These are phyloP conservation scores for Ladona fulva DNA, from an alignment of 1,140 invertebrate genomes.

Conservation along the genomic window DNA sequence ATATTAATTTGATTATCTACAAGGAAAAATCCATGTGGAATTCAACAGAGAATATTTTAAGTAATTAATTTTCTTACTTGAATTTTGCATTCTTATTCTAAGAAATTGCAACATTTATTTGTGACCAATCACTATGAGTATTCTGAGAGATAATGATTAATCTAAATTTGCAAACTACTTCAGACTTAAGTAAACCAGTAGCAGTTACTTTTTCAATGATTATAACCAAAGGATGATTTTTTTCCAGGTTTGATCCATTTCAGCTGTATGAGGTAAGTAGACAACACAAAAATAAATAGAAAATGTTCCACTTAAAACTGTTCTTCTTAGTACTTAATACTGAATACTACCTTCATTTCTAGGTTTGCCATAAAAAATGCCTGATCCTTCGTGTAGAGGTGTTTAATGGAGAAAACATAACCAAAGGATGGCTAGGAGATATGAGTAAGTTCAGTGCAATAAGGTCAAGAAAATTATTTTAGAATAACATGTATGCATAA, in stretches of 20 bases:
- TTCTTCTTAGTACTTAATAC: background rate
- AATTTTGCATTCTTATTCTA: no score
- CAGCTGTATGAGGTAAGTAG: background rate
- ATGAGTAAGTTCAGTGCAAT: background rate
- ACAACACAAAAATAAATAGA: background rate
- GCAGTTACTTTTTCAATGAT: no score
- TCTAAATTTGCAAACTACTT: no score
- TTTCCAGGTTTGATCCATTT: background rate
- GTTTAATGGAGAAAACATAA: background rate
- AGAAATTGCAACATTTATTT: no score
- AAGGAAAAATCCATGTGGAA: no score
- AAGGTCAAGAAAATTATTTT: background rate
- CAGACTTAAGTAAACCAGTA: no score
- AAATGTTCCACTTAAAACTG: background rate
- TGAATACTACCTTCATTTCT: background rate
- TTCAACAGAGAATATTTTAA: no score
- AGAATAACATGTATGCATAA: background rate
- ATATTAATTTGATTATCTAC: no score
- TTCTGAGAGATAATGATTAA: no score
- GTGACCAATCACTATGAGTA: no score
- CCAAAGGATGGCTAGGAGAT: background rate
- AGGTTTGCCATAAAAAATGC: background rate
- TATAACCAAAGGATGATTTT: background rate
- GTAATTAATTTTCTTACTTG: no score
- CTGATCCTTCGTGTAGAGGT: background rate